Evolutionary conservation across 2,113 vertebrate species (phyloP).

Genomic region (Enhydra lutris): DNA sequence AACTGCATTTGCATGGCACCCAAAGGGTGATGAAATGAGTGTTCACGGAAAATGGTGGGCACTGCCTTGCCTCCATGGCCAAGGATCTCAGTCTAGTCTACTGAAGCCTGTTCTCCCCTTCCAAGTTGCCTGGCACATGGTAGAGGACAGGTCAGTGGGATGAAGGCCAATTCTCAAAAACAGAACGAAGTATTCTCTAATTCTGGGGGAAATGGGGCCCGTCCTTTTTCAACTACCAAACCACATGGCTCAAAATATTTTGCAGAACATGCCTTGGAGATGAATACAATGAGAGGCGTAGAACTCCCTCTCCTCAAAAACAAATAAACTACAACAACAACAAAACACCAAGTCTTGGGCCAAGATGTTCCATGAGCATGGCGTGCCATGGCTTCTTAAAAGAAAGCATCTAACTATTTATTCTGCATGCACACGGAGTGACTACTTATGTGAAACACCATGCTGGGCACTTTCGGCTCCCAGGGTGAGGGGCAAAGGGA

Average conservation of each 20-base stretch:
- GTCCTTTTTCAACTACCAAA: neutral
- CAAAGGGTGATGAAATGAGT: neutral
- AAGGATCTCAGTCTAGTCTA: neutral
- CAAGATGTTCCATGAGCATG: neutral
- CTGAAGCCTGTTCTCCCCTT: neutral
- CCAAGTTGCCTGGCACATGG: neutral
- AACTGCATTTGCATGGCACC: neutral
- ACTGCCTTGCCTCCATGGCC: neutral
- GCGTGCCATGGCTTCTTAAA: neutral
- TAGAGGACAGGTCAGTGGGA: neutral
- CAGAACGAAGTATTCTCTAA: constrained; percentile 4
- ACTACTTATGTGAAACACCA: neutral
- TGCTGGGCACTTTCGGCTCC: neutral
- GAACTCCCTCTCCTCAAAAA: neutral
- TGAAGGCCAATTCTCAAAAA: constrained; percentile 5
- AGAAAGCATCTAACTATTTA: neutral
- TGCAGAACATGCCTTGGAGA: constrained; percentile 28
- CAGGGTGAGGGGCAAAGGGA: neutral
- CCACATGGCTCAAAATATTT: neutral
- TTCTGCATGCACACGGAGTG: neutral
- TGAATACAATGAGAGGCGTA: neutral
- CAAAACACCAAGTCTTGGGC: neutral
- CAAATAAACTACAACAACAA: neutral
- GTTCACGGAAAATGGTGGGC: neutral
- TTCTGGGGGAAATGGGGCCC: neutral